Base-by-base conservation (phyloP, 2,888 invertebrate species). In the Patella depressa region DNA sequence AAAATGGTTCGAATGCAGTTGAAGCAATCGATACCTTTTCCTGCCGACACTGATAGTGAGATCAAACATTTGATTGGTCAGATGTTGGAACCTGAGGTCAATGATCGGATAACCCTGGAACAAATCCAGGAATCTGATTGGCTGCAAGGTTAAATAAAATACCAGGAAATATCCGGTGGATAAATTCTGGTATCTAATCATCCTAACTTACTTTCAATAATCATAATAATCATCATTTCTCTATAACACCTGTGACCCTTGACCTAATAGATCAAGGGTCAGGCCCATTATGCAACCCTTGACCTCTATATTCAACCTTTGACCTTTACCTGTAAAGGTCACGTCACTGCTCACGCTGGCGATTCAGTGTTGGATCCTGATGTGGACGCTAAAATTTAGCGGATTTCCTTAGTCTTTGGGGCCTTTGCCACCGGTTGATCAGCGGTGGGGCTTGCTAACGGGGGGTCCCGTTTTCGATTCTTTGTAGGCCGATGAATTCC, bases 161-260 rank as follows among this genome's bases (percentile, higher is more conserved):
- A 65, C 12, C 24, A 24, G 65, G 65, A 65, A 65, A 24, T 65
- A 65, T 65, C 65, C 65, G 65, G 65, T 65, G 65, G 65, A 65
- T 65, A 65, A 65, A 19, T 65, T 12, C 19, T 65, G 65, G 65
- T 65, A 65, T 19, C 24, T 19, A 65, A 65, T 65, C 65, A 65
- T 65, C 2, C 19, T 59, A n/a, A n/a, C 19, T 59, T 65, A 65
- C 4, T 19, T 19, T 12, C 12, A n/a, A 65, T 65, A n/a, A 65
- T 65, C 65, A 65, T 19, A 65, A n/a, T 24, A 65, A 11, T 5
- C 19, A 3, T 15, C 15, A 7, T 14, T 19, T 59, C 59, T n/a
- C 17, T 9, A 2, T 59, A 19, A 59, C 19, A 59, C 1, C n/a
- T 59, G 17, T 17, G n/a, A 59, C 59, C 59, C 17, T 59, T 59